Evolutionary conservation across 1,140 invertebrate genomes (phyloP).

Genomic region (Xylocopa sonorina): DNA sequence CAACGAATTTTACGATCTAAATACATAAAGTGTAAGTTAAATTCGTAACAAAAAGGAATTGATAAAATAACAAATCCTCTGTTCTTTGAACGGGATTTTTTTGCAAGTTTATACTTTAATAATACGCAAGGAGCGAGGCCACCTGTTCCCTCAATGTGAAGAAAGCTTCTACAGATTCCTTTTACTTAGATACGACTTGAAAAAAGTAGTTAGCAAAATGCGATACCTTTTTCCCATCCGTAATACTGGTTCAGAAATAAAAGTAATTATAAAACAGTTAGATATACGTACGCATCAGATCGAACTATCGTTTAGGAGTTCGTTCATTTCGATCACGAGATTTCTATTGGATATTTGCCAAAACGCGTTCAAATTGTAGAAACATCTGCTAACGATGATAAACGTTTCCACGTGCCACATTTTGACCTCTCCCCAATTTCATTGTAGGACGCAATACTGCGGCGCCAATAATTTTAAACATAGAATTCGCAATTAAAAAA

Average conservation of each 20-base stretch:
- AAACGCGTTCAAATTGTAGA: slow-evolving; percentile 17
- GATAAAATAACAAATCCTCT: background rate
- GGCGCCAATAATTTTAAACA: background rate
- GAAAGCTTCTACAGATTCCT: background rate
- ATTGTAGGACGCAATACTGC: background rate
- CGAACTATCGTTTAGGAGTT: slow-evolving; percentile 31
- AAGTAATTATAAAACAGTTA: background rate
- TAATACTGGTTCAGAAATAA: background rate
- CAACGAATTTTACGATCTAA: background rate
- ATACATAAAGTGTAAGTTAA: background rate
- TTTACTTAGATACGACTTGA: background rate
- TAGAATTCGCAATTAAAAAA: background rate
- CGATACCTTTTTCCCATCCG: background rate
- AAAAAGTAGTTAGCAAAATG: background rate
- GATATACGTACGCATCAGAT: background rate
- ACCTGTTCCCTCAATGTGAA: slow-evolving; percentile 16
- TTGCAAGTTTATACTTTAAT: background rate
- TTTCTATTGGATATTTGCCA: slow-evolving; percentile 38
- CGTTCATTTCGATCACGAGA: slow-evolving; percentile 28
- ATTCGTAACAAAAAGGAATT: background rate
- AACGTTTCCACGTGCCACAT: slow-evolving; percentile 29
- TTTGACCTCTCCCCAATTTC: slow-evolving; percentile 5
- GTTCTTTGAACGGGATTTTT: background rate
- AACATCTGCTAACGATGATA: slow-evolving; percentile 37
- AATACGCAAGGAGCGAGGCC: background rate